Conservation (phyloP, 2,113 vertebrate genomes). For the Propithecus coquereli region DNA sequence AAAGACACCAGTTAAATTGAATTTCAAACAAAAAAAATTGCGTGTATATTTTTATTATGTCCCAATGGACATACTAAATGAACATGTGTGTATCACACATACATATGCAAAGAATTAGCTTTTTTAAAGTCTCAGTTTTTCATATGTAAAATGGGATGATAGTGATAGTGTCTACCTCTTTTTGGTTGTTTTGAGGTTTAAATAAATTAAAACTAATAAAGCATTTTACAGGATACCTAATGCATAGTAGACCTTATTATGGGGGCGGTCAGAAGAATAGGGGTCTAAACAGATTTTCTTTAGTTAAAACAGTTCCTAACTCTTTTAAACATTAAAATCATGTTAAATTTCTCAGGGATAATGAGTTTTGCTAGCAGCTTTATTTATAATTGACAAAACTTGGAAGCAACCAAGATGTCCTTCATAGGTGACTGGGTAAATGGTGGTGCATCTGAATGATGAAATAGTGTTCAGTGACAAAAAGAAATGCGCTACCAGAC, state of each 20-base stretch:
- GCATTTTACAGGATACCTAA: neutral
- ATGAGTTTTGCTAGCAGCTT: neutral
- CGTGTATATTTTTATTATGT: neutral
- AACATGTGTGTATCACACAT: neutral
- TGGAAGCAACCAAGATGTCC: neutral
- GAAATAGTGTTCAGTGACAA: neutral
- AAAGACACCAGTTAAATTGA: neutral
- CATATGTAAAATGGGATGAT: neutral
- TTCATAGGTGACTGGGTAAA: neutral
- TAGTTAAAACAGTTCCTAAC: neutral
- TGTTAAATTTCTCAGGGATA: neutral
- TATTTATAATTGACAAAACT: neutral
- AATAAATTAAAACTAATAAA: neutral
- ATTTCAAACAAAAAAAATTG: neutral
- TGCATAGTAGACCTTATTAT: neutral
- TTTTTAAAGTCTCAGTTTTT: neutral
- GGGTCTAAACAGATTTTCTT: neutral
- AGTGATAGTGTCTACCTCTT: neutral
- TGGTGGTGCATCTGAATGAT: neutral
- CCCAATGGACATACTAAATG: neutral
- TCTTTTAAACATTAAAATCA: neutral
- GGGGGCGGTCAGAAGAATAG: neutral
- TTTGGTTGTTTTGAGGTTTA: neutral
- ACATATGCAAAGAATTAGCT: neutral
- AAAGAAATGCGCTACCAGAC: neutral